A percentile compares a stretch with the other conserved stretches of the same genome.
These are phyloP conservation scores for Marasmarcha lunaedactyla DNA, from an alignment of 2,888 invertebrate species.

Conservation along the genomic window DNA sequence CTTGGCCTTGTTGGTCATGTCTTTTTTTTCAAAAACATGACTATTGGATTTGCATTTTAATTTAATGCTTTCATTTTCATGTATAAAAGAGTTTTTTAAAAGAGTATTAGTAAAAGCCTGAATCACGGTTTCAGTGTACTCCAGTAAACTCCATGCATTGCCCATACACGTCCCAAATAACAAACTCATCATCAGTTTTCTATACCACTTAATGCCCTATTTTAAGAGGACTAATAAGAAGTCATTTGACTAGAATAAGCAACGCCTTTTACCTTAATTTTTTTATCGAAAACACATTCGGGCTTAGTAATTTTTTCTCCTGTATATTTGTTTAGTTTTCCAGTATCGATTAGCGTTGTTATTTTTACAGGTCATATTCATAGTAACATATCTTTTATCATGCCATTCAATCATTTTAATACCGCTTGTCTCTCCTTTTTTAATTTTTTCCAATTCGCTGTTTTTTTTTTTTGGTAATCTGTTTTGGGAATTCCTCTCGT, in stretches of 20 bases:
- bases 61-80: background rate
- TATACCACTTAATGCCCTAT: background rate
- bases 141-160: background rate
- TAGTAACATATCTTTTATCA: slow-evolving; percentile 12
- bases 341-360: slow-evolving; percentile 10
- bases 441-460: slow-evolving; percentile 11
- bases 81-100: background rate
- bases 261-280: background rate
- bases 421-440: slow-evolving; percentile 11
- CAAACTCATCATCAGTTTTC: background rate
- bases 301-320: background rate
- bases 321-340: slow-evolving; percentile 3
- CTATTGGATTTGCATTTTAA: background rate
- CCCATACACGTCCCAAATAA: background rate
- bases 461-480: slow-evolving; percentile 10
- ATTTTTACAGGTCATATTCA: slow-evolving; percentile 12
- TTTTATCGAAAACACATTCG: background rate
- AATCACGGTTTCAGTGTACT: background rate
- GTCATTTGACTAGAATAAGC: background rate
- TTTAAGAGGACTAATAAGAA: background rate
- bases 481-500: slow-evolving; percentile 11
- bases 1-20: background rate
- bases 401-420: slow-evolving; percentile 16
- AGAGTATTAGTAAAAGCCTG: background rate
- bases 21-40: background rate